Percentiles rank a stretch among this genome's conserved stretches.
Conservation (phyloP, 2,113 vertebrate species). For the Rattus norvegicus region GRCr8 NC_086023.1:30396501-30397000, state of each 20-base stretch:
- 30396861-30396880: background rate
- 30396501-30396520: background rate
- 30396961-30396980: background rate
- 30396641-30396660: background rate
- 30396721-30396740: background rate
- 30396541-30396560: background rate
- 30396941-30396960: background rate
- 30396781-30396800: no score
- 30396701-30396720: background rate
- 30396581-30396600: background rate
- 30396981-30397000: no score
- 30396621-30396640: background rate
- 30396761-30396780: background rate
- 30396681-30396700: background rate
- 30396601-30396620: background rate
- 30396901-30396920: background rate
- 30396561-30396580: slow-evolving; percentile 2
- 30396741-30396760: background rate
- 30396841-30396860: background rate
- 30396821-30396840: background rate
- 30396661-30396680: background rate
- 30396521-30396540: background rate
- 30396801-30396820: background rate
- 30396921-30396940: background rate
- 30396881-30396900: background rate